Evolutionary conservation across 2,888 invertebrate species (phyloP).

Genomic region (Drosophila acutilabella): DNA sequence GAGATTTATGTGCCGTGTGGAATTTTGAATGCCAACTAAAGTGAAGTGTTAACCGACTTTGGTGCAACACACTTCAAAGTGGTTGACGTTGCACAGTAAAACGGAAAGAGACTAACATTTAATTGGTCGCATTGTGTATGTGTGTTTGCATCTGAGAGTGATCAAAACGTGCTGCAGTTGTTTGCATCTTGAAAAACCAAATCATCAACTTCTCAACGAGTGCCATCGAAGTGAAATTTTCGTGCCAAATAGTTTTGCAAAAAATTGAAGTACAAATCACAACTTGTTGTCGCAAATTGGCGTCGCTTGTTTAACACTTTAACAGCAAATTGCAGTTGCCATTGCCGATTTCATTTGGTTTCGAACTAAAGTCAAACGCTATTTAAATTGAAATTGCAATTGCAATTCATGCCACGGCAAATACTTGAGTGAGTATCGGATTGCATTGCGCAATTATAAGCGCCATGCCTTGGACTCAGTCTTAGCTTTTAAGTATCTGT

Average conservation of each 20-base stretch:
- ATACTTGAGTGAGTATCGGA: slow-evolving; percentile 65
- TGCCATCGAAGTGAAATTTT: slow-evolving; percentile 55
- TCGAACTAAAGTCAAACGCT: slow-evolving; percentile 35
- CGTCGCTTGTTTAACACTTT: slow-evolving; percentile 63
- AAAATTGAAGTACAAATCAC: slow-evolving; percentile 58
- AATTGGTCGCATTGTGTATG: slow-evolving; percentile 57
- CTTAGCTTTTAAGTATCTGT: slow-evolving; percentile 69
- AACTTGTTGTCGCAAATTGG: slow-evolving; percentile 55
- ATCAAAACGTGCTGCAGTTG: slow-evolving; percentile 42
- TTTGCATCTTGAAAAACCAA: slow-evolving; percentile 21
- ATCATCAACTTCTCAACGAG: slow-evolving; percentile 21
- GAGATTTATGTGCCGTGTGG: slow-evolving; percentile 41
- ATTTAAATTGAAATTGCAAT: slow-evolving; percentile 47
- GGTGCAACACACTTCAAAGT: slow-evolving; percentile 20
- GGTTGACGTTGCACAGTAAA: slow-evolving; percentile 15
- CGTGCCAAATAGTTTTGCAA: slow-evolving; percentile 37
- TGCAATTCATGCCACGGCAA: slow-evolving; percentile 67
- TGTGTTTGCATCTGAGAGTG: slow-evolving; percentile 22
- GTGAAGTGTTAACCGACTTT: slow-evolving; percentile 31
- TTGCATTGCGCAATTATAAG: slow-evolving; percentile 64
- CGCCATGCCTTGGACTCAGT: slow-evolving; percentile 68
- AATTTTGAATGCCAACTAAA: slow-evolving; percentile 15
- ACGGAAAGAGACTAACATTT: slow-evolving; percentile 45
- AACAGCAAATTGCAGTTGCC: slow-evolving; percentile 42
- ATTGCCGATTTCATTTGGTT: slow-evolving; percentile 11